phyloP scores from a whole-genome alignment of 2,888 invertebrate species.

The Tyria jacobaeae region DNA sequence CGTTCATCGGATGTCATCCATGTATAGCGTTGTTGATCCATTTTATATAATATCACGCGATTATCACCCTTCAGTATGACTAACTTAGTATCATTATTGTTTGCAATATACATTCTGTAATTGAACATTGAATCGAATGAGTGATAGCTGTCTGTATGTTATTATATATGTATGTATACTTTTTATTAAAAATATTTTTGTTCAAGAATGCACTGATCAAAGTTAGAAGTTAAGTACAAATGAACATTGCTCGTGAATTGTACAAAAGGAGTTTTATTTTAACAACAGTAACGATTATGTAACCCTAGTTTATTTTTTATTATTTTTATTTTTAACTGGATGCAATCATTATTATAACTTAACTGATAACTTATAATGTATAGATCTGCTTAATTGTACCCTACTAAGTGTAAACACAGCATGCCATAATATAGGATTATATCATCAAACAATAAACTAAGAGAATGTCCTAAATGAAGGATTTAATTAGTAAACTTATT shows the following conservation, averaged over 20 bases:
- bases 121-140: neutral
- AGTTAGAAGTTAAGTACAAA: neutral
- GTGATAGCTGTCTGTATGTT: neutral
- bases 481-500: too few species aligned
- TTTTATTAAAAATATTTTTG: neutral
- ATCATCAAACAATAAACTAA: too few species aligned
- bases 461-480: too few species aligned
- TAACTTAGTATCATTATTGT: slow-evolving; percentile 2
- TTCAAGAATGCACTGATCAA: neutral
- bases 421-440: too few species aligned
- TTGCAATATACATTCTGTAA: neutral
- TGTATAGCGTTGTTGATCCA: slow-evolving; percentile 24
- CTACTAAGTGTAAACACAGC: too few species aligned
- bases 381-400: too few species aligned
- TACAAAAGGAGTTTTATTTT: neutral
- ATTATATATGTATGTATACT: neutral
- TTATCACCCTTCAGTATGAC: neutral
- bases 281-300: too few species aligned
- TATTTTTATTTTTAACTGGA: too few species aligned
- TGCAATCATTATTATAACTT: too few species aligned
- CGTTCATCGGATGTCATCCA: slow-evolving; percentile 42
- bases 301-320: too few species aligned
- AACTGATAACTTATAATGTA: too few species aligned
- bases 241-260: neutral
- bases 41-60: slow-evolving; percentile 13